Percentiles rank a stretch among this genome's conserved stretches.
Conservation (phyloP, 2,113 vertebrate species). For the Alligator mississippiensis region DNA sequence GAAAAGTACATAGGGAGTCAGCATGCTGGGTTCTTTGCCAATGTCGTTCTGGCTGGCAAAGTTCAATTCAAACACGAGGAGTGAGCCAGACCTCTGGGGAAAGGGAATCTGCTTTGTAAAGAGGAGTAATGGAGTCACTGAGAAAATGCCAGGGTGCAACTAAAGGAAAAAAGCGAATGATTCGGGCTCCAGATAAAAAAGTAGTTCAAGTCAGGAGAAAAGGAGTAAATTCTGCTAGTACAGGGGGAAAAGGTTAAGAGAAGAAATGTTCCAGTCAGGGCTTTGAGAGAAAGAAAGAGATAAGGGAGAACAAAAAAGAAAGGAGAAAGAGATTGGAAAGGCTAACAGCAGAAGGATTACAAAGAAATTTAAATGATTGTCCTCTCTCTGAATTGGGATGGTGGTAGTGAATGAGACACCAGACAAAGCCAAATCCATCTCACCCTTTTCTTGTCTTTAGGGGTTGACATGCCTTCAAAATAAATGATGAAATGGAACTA, state of each 20-base stretch:
- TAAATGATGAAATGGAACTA: not conserved
- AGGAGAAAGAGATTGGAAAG: not conserved
- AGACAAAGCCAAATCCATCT: not conserved
- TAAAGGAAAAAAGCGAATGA: slow-evolving; percentile 44
- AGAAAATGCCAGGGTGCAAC: not conserved
- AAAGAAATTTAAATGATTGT: not conserved
- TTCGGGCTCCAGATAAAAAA: slow-evolving; percentile 44
- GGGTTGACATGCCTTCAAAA: rapidly evolving
- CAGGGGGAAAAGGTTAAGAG: not conserved
- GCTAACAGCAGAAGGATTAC: not conserved
- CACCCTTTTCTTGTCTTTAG: not conserved
- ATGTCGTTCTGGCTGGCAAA: slow-evolving; percentile 60
- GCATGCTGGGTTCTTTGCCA: slow-evolving; percentile 49
- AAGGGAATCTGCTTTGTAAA: slow-evolving; percentile 33
- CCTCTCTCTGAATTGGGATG: not conserved
- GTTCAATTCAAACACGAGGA: slow-evolving; percentile 67
- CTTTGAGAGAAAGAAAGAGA: not conserved
- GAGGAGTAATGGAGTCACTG: slow-evolving; percentile 25
- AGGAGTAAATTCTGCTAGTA: not conserved
- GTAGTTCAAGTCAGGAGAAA: slow-evolving; percentile 33
- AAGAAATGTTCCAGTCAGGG: slow-evolving; percentile 2
- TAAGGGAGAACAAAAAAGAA: not conserved
- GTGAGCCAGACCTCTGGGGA: slow-evolving; percentile 50
- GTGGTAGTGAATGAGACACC: not conserved
- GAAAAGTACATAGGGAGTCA: slow-evolving; percentile 61